These are phyloP conservation scores for Bursaphelenchus okinawaensis DNA, from an alignment of 2,888 invertebrate species.

Conservation along the genomic window DNA sequence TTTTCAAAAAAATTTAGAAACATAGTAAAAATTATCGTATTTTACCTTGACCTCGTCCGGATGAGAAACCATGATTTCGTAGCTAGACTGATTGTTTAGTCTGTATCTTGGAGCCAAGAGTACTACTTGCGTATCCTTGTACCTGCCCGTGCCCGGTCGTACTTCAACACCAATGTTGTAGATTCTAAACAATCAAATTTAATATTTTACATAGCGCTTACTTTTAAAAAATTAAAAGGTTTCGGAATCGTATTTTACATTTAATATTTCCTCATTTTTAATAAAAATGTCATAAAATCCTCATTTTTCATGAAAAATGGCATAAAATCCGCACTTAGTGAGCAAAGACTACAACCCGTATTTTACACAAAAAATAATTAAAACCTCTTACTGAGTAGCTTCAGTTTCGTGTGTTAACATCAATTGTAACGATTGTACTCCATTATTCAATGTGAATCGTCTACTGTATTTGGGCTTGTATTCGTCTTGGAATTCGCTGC, in stretches of 20 bases:
- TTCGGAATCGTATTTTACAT: not conserved
- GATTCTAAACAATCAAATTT: constrained; percentile 18
- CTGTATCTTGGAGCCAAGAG: constrained; percentile 87
- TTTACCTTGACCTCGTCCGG: constrained; percentile 65
- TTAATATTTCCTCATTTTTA: too few relatives aligned
- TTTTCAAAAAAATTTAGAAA: too few relatives aligned
- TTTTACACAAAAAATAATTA: not conserved
- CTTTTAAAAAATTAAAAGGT: not conserved
- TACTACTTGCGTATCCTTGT: constrained; percentile 82
- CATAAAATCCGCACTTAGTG: too few relatives aligned
- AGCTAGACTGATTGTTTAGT: constrained; percentile 77
- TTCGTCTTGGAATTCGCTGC: constrained; percentile 29
- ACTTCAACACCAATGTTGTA: constrained; percentile 72
- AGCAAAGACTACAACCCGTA: not conserved
- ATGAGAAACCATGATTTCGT: constrained; percentile 80
- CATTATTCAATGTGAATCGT: constrained; percentile 41
- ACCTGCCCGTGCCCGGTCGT: constrained; percentile 78
- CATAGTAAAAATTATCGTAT: too few relatives aligned
- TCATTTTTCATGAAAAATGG: not conserved
- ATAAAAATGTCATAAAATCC: not conserved
- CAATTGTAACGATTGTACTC: constrained; percentile 48
- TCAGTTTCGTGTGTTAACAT: constrained; percentile 34
- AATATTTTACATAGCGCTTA: too few relatives aligned
- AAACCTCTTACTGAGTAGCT: constrained; percentile 17
- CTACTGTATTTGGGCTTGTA: constrained; percentile 37